phyloP scores from a whole-genome alignment of 1,140 invertebrate genomes.

The Pseudomyrmex gracilis region DNA sequence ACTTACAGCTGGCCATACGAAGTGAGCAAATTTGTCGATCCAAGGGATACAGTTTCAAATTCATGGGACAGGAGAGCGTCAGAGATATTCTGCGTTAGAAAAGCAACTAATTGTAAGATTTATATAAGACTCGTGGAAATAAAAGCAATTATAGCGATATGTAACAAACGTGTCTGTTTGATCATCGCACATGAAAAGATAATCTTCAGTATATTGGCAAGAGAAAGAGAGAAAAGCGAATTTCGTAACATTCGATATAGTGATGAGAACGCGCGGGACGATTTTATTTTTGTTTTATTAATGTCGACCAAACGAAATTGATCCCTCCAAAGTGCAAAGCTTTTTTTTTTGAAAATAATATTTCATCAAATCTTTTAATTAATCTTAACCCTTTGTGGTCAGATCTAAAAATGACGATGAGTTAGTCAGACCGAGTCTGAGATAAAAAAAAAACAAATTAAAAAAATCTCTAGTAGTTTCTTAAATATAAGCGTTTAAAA shows the following conservation, averaged over 20 bases:
- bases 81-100: slow-evolving; percentile 92
- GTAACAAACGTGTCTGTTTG: slow-evolving; percentile 22
- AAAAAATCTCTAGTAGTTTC: no score
- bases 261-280: background rate
- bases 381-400: no score
- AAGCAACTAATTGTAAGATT: slow-evolving; percentile 45
- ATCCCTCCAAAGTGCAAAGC: no score
- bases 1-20: slow-evolving; percentile 98
- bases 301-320: background rate
- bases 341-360: no score
- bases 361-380: background rate
- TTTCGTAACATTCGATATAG: slow-evolving; percentile 18
- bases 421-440: no score
- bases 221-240: background rate
- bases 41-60: slow-evolving; percentile 97
- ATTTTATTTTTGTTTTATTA: background rate
- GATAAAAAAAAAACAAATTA: no score
- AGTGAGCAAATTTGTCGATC: slow-evolving; percentile 97
- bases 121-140: background rate
- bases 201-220: background rate
- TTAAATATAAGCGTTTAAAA: no score
- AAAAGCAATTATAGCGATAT: slow-evolving; percentile 29
- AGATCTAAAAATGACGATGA: no score
- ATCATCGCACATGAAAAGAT: slow-evolving; percentile 15
- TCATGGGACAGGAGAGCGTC: slow-evolving; percentile 98